phyloP scores from a whole-genome alignment of 2,888 invertebrate genomes.

The Papilio demoleus region DNA sequence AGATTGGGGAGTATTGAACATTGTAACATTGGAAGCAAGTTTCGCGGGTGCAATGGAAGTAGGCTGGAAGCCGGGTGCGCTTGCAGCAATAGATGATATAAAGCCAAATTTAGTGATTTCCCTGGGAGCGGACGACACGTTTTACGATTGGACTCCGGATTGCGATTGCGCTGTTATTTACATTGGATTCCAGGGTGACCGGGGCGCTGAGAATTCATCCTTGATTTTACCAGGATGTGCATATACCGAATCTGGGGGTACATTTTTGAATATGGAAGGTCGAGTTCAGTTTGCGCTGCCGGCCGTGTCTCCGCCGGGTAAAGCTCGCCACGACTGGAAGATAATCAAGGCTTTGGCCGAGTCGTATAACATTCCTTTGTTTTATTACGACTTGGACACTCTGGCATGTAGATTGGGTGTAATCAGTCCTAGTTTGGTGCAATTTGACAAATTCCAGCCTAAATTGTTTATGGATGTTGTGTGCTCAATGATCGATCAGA shows the following conservation, averaged over 20 bases:
- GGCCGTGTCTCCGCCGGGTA: slow-evolving; percentile 95
- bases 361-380: slow-evolving; percentile 58
- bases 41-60: slow-evolving; percentile 97
- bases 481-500: slow-evolving; percentile 45
- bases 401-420: slow-evolving; percentile 62
- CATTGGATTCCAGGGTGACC: slow-evolving; percentile 96
- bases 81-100: slow-evolving; percentile 79
- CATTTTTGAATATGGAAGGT: slow-evolving; percentile 98
- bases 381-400: slow-evolving; percentile 59
- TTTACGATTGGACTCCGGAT: slow-evolving; percentile 89
- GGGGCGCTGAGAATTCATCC: slow-evolving; percentile 94
- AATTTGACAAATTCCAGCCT: slow-evolving; percentile 58
- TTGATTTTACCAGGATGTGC: slow-evolving; percentile 97
- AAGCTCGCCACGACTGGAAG: slow-evolving; percentile 98
- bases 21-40: slow-evolving; percentile 95
- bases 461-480: slow-evolving; percentile 59
- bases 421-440: slow-evolving; percentile 68
- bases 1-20: slow-evolving; percentile 87
- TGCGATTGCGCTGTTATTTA: slow-evolving; percentile 93
- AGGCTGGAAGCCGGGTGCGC: slow-evolving; percentile 92
- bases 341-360: slow-evolving; percentile 86
- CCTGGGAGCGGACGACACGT: slow-evolving; percentile 95
- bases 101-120: slow-evolving; percentile 92
- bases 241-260: slow-evolving; percentile 97
- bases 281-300: slow-evolving; percentile 94